Conservation (phyloP, 1,140 invertebrate genomes). For the Drosophila tani region DNA sequence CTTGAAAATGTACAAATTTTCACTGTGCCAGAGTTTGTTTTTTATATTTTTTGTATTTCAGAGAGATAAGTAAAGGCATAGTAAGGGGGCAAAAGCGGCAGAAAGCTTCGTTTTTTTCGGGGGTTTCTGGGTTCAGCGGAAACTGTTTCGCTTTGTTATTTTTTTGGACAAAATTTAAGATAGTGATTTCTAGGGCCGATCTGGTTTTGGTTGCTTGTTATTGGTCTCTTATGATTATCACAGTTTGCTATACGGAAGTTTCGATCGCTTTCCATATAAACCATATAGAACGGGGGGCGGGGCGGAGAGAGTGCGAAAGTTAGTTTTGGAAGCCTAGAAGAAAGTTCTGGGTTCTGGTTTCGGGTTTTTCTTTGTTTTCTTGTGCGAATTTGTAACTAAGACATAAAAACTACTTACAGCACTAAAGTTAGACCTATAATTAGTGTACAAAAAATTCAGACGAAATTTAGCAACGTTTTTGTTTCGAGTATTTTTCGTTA, state of each 20-base stretch:
- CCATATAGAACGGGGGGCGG: constrained; percentile 50
- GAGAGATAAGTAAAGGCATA: background rate
- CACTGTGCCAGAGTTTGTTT: constrained; percentile 15
- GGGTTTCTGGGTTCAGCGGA: constrained; percentile 4
- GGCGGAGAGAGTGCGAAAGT: constrained; percentile 38
- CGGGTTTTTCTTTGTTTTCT: constrained; percentile 25
- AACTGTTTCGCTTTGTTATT: constrained; percentile 22
- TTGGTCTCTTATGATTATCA: constrained; percentile 77
- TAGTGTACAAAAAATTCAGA: constrained; percentile 73
- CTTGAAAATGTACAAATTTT: constrained; percentile 71
- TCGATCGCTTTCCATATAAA: constrained; percentile 59
- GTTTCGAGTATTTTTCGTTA: constrained; percentile 70
- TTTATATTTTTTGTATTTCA: background rate
- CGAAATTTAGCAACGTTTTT: constrained; percentile 60
- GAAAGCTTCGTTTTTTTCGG: constrained; percentile 2
- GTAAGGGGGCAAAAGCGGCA: constrained; percentile 1
- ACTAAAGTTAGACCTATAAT: constrained; percentile 70
- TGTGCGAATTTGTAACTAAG: constrained; percentile 69
- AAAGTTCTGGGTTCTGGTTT: constrained; percentile 7
- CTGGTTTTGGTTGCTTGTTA: constrained; percentile 37
- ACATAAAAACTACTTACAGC: constrained; percentile 77
- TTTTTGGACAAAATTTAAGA: constrained; percentile 39
- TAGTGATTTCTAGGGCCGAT: constrained; percentile 31
- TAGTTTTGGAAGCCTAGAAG: constrained; percentile 15
- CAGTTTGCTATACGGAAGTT: constrained; percentile 80